These are phyloP conservation scores for Erebia epiphron DNA, from an alignment of 2,888 invertebrate genomes.

Conservation along the genomic window DNA sequence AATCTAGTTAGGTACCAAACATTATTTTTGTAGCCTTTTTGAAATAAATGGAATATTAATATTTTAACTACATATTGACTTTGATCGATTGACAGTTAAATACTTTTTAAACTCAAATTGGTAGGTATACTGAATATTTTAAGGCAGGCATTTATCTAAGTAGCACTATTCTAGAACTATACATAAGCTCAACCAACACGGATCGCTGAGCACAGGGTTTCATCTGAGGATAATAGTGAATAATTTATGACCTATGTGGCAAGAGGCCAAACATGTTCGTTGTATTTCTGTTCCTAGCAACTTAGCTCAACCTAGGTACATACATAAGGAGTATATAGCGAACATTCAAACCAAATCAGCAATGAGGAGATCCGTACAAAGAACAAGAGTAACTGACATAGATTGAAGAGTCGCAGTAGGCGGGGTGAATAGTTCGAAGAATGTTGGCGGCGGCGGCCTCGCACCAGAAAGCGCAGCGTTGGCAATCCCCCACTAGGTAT, in stretches of 20 bases:
- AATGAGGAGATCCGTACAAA: too few relatives aligned
- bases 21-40: too few relatives aligned
- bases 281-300: slow-evolving; percentile 24
- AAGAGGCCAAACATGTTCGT: slow-evolving; percentile 33
- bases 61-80: too few relatives aligned
- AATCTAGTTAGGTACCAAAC: too few relatives aligned
- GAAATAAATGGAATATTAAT: too few relatives aligned
- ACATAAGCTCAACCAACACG: slow-evolving; percentile 5
- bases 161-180: neutral
- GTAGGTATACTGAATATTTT: neutral
- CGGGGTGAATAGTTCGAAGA: too few relatives aligned
- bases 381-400: too few relatives aligned
- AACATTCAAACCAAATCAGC: too few relatives aligned
- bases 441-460: too few relatives aligned
- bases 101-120: neutral
- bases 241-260: slow-evolving; percentile 35
- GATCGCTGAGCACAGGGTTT: slow-evolving; percentile 15
- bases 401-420: too few relatives aligned
- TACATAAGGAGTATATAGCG: neutral
- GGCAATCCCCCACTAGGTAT: too few relatives aligned
- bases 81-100: neutral
- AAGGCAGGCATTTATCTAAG: neutral
- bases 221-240: slow-evolving; percentile 24
- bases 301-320: slow-evolving; percentile 3
- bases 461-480: too few relatives aligned